phyloP scores from a whole-genome alignment of 1,140 invertebrate species.

The Helicoverpa zea region DNA sequence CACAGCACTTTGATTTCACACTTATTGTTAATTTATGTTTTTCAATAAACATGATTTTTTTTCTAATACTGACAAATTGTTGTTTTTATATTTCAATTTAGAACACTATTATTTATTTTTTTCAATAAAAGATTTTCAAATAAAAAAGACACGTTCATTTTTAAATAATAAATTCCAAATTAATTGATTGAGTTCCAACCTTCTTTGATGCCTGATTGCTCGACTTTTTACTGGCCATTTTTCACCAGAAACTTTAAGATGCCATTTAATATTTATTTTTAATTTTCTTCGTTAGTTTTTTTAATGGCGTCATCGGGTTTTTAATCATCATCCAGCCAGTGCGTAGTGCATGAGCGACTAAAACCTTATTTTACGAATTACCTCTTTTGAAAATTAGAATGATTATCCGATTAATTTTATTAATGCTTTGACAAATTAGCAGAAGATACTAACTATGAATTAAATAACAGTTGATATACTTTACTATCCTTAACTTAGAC shows the following conservation, averaged over 20 bases:
- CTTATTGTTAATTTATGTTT: too few relatives aligned
- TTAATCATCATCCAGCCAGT: not conserved
- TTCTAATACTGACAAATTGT: too few relatives aligned
- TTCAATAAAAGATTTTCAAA: not conserved
- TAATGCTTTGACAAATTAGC: too few relatives aligned
- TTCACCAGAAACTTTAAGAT: not conserved
- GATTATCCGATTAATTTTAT: too few relatives aligned
- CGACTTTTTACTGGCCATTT: not conserved
- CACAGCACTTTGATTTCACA: too few relatives aligned
- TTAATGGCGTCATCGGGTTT: not conserved
- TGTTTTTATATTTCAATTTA: not conserved
- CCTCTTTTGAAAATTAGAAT: too few relatives aligned
- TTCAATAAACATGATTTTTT: too few relatives aligned
- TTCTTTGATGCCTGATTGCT: not conserved
- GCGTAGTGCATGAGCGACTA: not conserved
- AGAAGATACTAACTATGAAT: not conserved
- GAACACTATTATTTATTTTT: not conserved
- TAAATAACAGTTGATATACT: not conserved
- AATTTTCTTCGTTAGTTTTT: not conserved
- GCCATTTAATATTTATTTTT: slow-evolving; percentile 6
- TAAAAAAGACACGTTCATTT: too few relatives aligned
- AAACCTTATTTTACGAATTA: not conserved
- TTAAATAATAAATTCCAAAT: not conserved
- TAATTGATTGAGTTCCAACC: not conserved
- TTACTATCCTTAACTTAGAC: slow-evolving; percentile 15